Evolutionary conservation across 2,113 vertebrate species (phyloP).

Genomic region (Ranitomeya imitator): DNA sequence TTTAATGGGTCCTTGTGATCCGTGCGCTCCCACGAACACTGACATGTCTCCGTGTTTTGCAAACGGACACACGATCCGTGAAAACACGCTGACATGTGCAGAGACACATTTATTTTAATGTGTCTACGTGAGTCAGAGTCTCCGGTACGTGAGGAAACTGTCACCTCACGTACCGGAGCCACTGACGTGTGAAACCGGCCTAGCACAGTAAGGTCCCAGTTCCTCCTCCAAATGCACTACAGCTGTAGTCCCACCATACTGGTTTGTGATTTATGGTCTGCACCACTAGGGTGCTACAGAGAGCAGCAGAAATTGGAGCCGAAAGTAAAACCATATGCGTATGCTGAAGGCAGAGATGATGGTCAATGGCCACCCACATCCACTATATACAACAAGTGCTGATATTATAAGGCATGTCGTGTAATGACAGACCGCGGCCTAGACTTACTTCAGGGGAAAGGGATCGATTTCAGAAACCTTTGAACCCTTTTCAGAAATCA

Average conservation of each 20-base stretch:
- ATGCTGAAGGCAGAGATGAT: neutral
- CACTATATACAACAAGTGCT: constrained; percentile 13
- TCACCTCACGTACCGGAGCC: too few relatives aligned
- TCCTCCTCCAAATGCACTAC: neutral
- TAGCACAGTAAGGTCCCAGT: neutral
- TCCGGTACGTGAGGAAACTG: too few relatives aligned
- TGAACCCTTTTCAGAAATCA: constrained; percentile 20
- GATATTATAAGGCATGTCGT: constrained; percentile 27
- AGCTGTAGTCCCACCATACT: neutral
- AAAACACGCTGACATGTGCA: too few relatives aligned
- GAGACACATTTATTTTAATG: too few relatives aligned
- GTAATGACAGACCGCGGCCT: constrained; percentile 9
- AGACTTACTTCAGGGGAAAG: constrained; percentile 30
- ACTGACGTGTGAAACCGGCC: too few relatives aligned
- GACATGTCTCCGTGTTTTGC: too few relatives aligned
- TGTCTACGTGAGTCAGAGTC: too few relatives aligned
- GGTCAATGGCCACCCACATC: constrained; percentile 18
- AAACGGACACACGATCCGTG: too few relatives aligned
- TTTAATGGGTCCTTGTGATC: too few relatives aligned
- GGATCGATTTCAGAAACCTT: constrained; percentile 20
- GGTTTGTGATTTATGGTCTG: neutral
- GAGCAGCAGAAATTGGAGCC: neutral
- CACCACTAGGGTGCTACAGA: neutral
- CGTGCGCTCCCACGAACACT: too few relatives aligned
- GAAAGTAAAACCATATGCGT: neutral